Percentiles rank a stretch among this genome's conserved stretches.
These are phyloP conservation scores for Lapara coniferarum DNA, from an alignment of 2,888 invertebrate genomes.

Conservation along the genomic window DNA sequence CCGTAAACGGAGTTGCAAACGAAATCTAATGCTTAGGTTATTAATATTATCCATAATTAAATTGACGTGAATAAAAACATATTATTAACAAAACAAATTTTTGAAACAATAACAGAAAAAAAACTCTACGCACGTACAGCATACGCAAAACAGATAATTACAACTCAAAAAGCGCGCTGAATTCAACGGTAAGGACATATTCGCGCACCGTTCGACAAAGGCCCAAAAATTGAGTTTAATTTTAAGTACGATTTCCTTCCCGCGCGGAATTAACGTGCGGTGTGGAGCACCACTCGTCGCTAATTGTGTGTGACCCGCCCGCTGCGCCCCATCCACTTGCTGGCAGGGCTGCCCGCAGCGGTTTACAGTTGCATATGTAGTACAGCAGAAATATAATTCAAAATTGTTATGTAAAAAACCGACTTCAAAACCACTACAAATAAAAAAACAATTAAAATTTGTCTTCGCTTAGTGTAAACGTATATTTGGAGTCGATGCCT, in stretches of 20 bases:
- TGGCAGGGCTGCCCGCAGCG: constrained; percentile 15
- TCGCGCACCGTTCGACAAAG: constrained; percentile 43
- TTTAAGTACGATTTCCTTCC: constrained; percentile 66
- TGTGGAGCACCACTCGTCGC: constrained; percentile 61
- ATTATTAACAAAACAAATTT: too few species aligned
- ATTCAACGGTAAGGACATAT: constrained; percentile 56
- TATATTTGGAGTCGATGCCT: too few species aligned
- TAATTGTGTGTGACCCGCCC: constrained; percentile 70
- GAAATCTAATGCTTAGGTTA: too few species aligned
- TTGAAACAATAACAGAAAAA: too few species aligned
- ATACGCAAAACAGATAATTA: constrained; percentile 51
- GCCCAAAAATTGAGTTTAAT: constrained; percentile 67
- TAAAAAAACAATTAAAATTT: too few species aligned
- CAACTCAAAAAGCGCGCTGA: constrained; percentile 50
- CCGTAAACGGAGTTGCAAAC: too few species aligned
- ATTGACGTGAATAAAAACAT: too few species aligned
- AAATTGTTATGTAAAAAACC: too few species aligned
- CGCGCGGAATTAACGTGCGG: constrained; percentile 64
- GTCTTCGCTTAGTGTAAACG: too few species aligned
- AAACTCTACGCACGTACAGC: too few species aligned
- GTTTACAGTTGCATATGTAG: not conserved
- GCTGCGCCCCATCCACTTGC: constrained; percentile 23
- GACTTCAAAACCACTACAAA: too few species aligned
- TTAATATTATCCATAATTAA: too few species aligned
- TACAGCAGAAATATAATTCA: not conserved